Evolutionary conservation across 2,888 invertebrate species (phyloP), one percentile per base, ranked within the genome.

Genomic region (Calameuta idolon): DNA sequence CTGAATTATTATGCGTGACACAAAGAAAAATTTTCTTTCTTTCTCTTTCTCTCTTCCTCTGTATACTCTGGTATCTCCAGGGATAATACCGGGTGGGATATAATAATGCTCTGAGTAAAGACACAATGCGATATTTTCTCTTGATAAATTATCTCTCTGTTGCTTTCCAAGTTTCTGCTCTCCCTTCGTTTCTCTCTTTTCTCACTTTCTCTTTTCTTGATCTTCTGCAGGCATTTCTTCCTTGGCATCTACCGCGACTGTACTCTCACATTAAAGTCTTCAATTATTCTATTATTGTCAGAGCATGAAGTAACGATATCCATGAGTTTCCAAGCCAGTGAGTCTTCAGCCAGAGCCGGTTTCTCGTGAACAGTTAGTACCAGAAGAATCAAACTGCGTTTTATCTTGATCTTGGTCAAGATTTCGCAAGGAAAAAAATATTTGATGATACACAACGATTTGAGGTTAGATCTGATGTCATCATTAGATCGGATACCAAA

Each of bases 1-100:
- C 83, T 83, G 82, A 83, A 87, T 87, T 86, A 87, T 88, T 86
- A 85, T 85, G 79, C 81, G 79, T 77, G 77, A 80, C 83, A 88
- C 86, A 87, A 87, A 87, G 86, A 83, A 81, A 77, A 77, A 79
- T 78, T 76, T 75, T 69, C 12, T 69, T 34, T 76, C 77, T 77
- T 69, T 69, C 78, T 73, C 76, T 79, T 23, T 35, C 35, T 30
- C 11, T 34, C 35, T 23, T 40, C 3, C 2, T 55, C 55, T 9
- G 9, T 23, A 23, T 23, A 55, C 55, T 55, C 55, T 55, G 55
- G 35, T 74, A 74, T 80, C 76, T 84, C 81, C 81, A 78, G 74
- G 83, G 80, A 82, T 85, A 86, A 85, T 85, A 77, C 82, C 81
- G 79, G 80, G 84, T 81, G 80, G 83, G 81, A 85, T 83, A 85